These are phyloP conservation scores for Uromys caudimaculatus DNA, from an alignment of 2,797 vertebrate genomes.

Conservation along the genomic window DNA sequence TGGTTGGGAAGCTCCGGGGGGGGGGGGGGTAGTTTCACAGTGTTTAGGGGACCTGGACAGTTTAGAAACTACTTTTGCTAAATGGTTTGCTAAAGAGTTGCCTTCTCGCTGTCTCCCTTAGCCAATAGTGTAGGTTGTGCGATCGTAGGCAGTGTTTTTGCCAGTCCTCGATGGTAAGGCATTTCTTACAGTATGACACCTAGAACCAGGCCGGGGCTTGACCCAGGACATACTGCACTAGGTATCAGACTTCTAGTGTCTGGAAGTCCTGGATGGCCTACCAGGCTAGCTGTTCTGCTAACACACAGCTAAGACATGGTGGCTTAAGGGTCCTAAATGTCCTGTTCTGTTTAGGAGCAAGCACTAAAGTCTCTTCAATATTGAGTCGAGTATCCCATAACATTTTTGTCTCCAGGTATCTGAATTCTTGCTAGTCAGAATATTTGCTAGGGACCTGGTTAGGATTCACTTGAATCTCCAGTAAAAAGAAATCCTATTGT, in stretches of 20 bases:
- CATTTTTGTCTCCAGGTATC: constrained; percentile 7
- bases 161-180: not conserved
- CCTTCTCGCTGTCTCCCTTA: constrained; percentile 71
- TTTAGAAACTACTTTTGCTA: constrained; percentile 46
- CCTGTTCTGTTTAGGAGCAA: not conserved
- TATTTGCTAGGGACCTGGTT: constrained; percentile 30
- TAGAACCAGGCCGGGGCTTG: not conserved
- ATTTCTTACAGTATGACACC: constrained; percentile 17
- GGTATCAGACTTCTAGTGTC: not conserved
- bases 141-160: not conserved
- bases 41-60: constrained; percentile 11
- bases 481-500: not conserved
- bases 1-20: constrained; percentile 5
- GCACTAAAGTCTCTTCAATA: not conserved
- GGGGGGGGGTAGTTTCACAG: not conserved
- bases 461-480: constrained; percentile 45
- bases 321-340: not conserved
- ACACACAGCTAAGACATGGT: not conserved
- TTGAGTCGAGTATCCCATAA: not conserved
- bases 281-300: not conserved
- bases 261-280: not conserved
- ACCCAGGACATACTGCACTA: not conserved
- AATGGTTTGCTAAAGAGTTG: constrained; percentile 67
- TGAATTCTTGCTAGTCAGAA: not conserved
- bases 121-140: constrained; percentile 62